Conservation (phyloP, 1,140 invertebrate species). For the Calosoma granatense region DNA sequence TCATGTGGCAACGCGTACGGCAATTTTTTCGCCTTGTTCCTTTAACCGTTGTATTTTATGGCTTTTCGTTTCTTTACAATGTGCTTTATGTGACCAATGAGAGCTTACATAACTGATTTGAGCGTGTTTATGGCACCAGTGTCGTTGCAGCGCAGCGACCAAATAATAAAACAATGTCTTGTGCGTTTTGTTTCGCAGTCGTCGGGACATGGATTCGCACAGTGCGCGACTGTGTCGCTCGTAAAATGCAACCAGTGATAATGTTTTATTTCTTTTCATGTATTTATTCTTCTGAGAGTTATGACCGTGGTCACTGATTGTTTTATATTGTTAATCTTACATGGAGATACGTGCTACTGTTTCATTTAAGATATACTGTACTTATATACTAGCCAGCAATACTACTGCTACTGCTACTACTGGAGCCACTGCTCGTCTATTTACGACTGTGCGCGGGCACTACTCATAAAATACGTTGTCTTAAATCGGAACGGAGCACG, state of each 20-base stretch:
- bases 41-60: slow-evolving; percentile 4
- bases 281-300: background rate
- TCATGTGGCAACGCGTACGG: no score
- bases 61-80: slow-evolving; percentile 1
- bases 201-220: background rate
- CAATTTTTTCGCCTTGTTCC: background rate
- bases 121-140: background rate
- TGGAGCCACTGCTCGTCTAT: no score
- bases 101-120: slow-evolving; percentile 4
- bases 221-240: background rate
- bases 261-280: background rate
- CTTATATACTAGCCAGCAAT: no score
- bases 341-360: no score
- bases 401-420: no score
- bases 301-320: no score
- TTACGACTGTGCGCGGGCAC: no score
- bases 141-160: slow-evolving; percentile 1
- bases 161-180: slow-evolving; percentile 3
- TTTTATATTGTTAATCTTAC: no score
- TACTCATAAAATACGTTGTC: no score
- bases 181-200: background rate
- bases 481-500: no score
- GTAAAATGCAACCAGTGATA: background rate
- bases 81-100: slow-evolving; percentile 6
- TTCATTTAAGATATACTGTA: no score